Conservation (phyloP, 2,113 vertebrate species). For the Geococcyx californianus region DNA sequence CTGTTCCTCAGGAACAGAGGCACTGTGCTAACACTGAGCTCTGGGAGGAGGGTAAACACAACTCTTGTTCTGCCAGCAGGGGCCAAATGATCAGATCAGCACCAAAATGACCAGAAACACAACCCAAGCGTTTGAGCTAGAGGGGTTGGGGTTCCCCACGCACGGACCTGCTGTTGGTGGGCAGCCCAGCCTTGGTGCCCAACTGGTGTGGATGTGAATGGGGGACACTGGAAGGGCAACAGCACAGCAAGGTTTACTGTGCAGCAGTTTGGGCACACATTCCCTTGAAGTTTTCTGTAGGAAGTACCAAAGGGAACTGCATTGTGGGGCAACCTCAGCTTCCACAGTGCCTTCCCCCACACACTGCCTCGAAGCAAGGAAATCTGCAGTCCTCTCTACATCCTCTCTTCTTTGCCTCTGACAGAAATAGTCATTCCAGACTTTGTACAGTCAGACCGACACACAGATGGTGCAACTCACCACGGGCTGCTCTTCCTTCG, state of each 20-base stretch:
- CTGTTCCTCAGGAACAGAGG: neutral
- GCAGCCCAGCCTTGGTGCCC: neutral
- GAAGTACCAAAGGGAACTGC: neutral
- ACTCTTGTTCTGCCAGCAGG: neutral
- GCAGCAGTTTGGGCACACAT: neutral
- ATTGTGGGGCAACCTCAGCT: neutral
- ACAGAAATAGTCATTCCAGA: neutral
- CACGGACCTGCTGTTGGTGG: neutral
- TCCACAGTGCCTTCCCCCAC: neutral
- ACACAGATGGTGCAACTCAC: conserved; percentile 73
- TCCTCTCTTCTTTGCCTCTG: neutral
- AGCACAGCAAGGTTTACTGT: neutral
- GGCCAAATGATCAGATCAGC: accelerated
- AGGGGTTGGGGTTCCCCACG: neutral
- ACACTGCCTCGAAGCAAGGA: neutral
- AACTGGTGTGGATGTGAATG: neutral
- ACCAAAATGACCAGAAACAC: neutral
- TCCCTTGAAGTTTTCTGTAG: neutral
- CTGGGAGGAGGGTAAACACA: neutral
- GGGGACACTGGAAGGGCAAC: neutral
- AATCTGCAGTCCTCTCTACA: neutral
- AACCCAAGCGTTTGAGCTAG: neutral
- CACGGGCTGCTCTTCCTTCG: conserved; percentile 88
- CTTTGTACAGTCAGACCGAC: neutral
- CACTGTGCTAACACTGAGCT: neutral